Percentiles rank a stretch among this genome's conserved stretches.
Evolutionary conservation across 2,888 invertebrate genomes (phyloP).

Genomic region (Stenodera caucasica): DNA sequence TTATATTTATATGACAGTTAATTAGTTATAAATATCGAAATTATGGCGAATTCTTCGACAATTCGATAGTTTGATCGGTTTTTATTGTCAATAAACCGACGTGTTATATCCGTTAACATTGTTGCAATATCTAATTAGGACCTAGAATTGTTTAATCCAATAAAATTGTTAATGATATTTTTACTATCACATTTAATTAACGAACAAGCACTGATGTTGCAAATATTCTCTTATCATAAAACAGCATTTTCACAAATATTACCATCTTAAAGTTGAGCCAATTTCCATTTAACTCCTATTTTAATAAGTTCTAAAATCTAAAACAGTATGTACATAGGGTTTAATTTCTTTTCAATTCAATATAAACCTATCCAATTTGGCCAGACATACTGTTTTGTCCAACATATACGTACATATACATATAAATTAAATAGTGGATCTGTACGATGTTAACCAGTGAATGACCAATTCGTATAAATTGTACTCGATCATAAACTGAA

Average conservation of each 20-base stretch:
- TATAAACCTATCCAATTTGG: not conserved
- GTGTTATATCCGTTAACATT: not conserved
- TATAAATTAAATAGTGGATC: slow-evolving; percentile 30
- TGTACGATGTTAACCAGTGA: slow-evolving; percentile 25
- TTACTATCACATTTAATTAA: slow-evolving; percentile 9
- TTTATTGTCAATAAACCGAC: not conserved
- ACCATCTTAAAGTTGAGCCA: not conserved
- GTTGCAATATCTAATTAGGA: slow-evolving; percentile 15
- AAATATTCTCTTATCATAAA: slow-evolving; percentile 5
- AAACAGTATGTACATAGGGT: too few species aligned
- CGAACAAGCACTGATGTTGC: slow-evolving; percentile 1
- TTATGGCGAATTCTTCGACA: too few species aligned
- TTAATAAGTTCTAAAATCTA: too few species aligned
- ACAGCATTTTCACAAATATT: not conserved
- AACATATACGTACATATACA: slow-evolving; percentile 12
- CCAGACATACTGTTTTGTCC: slow-evolving; percentile 28
- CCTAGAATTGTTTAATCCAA: slow-evolving; percentile 9
- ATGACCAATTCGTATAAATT: slow-evolving; percentile 47
- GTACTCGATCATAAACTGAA: slow-evolving; percentile 52
- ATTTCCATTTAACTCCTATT: not conserved
- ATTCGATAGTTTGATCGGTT: not conserved
- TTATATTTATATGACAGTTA: too few species aligned
- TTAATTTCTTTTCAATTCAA: not conserved
- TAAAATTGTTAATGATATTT: slow-evolving; percentile 19
- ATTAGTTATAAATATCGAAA: not conserved